Evolutionary conservation across 2,888 invertebrate species (phyloP).

Genomic region (Drosophila mercatorum): DNA sequence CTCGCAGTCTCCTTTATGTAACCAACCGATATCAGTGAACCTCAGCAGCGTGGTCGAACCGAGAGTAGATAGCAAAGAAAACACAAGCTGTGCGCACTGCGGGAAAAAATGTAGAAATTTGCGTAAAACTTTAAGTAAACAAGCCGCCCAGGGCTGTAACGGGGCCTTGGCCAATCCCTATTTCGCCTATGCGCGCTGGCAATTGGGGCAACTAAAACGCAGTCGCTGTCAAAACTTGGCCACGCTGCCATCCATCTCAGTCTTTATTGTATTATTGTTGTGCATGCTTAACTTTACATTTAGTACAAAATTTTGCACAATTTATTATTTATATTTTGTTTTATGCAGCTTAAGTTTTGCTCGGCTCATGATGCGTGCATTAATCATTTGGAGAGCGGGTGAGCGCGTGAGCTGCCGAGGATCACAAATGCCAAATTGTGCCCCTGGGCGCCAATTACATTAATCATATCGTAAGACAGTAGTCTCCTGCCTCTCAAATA

Average conservation of each 20-base stretch:
- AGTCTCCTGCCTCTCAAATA: conserved; percentile 45
- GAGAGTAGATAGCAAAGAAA: conserved; percentile 14
- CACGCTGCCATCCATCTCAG: conserved; percentile 48
- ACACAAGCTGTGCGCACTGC: background rate
- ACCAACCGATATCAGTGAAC: conserved; percentile 54
- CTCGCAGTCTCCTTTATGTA: conserved; percentile 33
- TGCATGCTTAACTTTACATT: conserved; percentile 58
- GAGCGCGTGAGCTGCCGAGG: conserved; percentile 18
- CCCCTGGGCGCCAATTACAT: conserved; percentile 69
- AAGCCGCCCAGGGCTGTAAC: conserved; percentile 34
- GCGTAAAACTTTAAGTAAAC: conserved; percentile 73
- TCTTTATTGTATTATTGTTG: conserved; percentile 38
- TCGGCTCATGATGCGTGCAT: conserved; percentile 44
- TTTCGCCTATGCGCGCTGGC: conserved; percentile 28
- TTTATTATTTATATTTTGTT: conserved; percentile 44
- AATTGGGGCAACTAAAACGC: conserved; percentile 15
- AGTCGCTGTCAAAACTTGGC: conserved; percentile 45
- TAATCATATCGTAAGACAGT: conserved; percentile 60
- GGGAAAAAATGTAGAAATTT: conserved; percentile 55
- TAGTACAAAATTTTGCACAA: conserved; percentile 36
- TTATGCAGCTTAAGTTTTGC: conserved; percentile 41
- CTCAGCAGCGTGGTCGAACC: conserved; percentile 40
- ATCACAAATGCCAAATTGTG: conserved; percentile 54
- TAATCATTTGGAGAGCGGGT: conserved; percentile 60
- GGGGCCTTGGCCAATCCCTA: conserved; percentile 40